Evolutionary conservation across 2,888 invertebrate genomes (phyloP).

Genomic region (Scaptomyza parva): DNA sequence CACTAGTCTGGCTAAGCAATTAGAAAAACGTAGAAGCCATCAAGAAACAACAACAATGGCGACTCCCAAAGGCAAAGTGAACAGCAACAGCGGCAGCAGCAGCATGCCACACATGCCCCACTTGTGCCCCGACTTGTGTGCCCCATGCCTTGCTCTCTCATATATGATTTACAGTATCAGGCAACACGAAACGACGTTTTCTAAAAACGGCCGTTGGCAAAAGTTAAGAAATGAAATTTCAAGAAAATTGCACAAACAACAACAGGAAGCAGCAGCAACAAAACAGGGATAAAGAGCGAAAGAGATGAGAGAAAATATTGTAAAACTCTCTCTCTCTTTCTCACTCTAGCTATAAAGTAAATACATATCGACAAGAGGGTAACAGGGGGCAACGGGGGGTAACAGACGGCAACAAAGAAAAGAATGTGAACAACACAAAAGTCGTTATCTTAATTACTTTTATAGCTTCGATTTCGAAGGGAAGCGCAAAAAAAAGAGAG

Average conservation of each 20-base stretch:
- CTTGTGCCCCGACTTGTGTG: neutral
- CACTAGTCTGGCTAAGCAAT: slow-evolving; percentile 65
- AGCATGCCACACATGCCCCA: slow-evolving; percentile 41
- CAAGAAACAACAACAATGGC: slow-evolving; percentile 43
- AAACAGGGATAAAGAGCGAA: slow-evolving; percentile 30
- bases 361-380: slow-evolving; percentile 52
- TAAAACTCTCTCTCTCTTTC: too few species aligned
- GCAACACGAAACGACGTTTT: slow-evolving; percentile 37
- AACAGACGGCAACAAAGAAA: slow-evolving; percentile 19
- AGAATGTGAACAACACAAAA: slow-evolving; percentile 64
- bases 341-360: slow-evolving; percentile 74
- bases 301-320: slow-evolving; percentile 60
- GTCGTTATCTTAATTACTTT: slow-evolving; percentile 83
- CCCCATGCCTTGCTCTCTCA: slow-evolving; percentile 12
- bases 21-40: slow-evolving; percentile 57
- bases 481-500: slow-evolving; percentile 28
- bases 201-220: slow-evolving; percentile 67
- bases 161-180: slow-evolving; percentile 72
- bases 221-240: slow-evolving; percentile 79
- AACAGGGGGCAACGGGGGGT: slow-evolving; percentile 9
- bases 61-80: slow-evolving; percentile 12
- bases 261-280: slow-evolving; percentile 55
- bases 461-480: slow-evolving; percentile 79
- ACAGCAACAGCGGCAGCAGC: slow-evolving; percentile 13
- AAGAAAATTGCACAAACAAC: slow-evolving; percentile 79